Conservation (phyloP, 2,797 vertebrate species). For the Myotis findleyi region DNA sequence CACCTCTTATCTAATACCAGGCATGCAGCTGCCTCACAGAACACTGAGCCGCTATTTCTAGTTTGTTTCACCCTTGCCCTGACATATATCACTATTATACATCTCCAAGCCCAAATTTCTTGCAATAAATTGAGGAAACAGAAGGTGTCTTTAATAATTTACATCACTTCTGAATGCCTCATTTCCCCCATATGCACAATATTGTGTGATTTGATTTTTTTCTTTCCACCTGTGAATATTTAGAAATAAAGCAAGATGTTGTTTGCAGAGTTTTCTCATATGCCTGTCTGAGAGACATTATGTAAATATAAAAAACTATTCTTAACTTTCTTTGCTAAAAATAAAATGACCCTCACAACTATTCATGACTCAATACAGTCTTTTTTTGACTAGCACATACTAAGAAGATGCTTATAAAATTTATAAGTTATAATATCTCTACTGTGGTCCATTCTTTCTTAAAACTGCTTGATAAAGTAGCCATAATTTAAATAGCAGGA, state of each 20-base stretch:
- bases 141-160: slow-evolving; percentile 39
- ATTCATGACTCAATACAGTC: slow-evolving; percentile 44
- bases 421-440: neutral
- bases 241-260: slow-evolving; percentile 75
- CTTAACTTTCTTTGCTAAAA: slow-evolving; percentile 70
- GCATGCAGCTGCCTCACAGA: neutral
- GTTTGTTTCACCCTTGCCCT: neutral
- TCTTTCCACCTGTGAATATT: slow-evolving; percentile 60
- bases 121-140: neutral
- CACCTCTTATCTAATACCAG: neutral
- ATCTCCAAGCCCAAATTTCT: neutral
- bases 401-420: slow-evolving; percentile 40
- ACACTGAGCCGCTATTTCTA: neutral
- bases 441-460: neutral
- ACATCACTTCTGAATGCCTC: neutral
- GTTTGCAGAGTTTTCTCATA: slow-evolving; percentile 64
- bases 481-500: neutral
- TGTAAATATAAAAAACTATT: slow-evolving; percentile 72
- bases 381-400: slow-evolving; percentile 43
- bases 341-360: slow-evolving; percentile 43
- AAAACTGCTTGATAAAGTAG: neutral
- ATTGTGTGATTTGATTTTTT: neutral
- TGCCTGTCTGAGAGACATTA: slow-evolving; percentile 68
- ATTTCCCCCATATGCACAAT: slow-evolving; percentile 41
- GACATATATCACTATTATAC: neutral